These are phyloP conservation scores for Pseudolaguvia tuberculata DNA, from an alignment of 2,113 vertebrate genomes.

Conservation along the genomic window DNA sequence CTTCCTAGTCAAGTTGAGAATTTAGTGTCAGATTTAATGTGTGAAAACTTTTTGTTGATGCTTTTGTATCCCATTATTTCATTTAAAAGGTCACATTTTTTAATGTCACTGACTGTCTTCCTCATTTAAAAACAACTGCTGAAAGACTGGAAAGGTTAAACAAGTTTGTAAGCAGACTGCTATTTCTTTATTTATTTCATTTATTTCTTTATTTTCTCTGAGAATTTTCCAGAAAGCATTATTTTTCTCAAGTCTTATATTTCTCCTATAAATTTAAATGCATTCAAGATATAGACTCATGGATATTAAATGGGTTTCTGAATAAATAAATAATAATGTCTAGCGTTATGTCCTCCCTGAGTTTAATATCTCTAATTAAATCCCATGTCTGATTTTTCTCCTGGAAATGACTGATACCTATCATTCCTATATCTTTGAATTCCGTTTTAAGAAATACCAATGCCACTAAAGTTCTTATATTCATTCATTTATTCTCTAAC, in stretches of 20 bases:
- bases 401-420: too few relatives aligned
- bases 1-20: too few relatives aligned
- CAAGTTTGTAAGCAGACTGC: slow-evolving; percentile 20
- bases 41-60: slow-evolving; percentile 30
- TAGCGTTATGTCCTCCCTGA: too few relatives aligned
- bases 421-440: too few relatives aligned
- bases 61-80: slow-evolving; percentile 29
- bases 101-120: slow-evolving; percentile 11
- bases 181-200: too few relatives aligned
- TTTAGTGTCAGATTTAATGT: slow-evolving; percentile 15
- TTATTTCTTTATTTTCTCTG: neutral
- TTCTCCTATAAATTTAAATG: neutral
- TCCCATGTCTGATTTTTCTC: too few relatives aligned
- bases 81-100: slow-evolving; percentile 41
- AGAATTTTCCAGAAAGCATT: slow-evolving; percentile 21
- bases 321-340: too few relatives aligned
- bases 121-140: slow-evolving; percentile 36
- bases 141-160: slow-evolving; percentile 41
- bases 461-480: too few relatives aligned
- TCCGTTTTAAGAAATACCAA: too few relatives aligned
- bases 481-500: too few relatives aligned
- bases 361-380: too few relatives aligned
- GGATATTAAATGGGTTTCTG: too few relatives aligned
- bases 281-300: neutral
- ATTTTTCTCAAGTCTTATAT: neutral